Base-by-base conservation (phyloP, 2,888 invertebrate genomes). In the Xanthostigma xanthostigma region DNA sequence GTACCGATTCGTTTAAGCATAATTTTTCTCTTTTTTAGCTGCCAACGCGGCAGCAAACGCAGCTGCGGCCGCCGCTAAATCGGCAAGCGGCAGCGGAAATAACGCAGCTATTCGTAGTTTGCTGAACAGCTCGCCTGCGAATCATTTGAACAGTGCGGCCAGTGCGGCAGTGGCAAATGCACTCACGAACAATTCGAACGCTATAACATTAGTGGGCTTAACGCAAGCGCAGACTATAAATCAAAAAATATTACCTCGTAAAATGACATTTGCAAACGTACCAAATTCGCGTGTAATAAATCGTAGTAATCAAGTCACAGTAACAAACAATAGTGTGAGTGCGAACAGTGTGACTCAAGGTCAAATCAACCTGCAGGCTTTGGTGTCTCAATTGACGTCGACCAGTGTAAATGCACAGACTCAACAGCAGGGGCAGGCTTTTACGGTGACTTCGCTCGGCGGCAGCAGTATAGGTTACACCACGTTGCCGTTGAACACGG, bases 81-180 rank as follows among this genome's bases (percentile, higher is more conserved):
- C 63, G 36, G 71, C 70, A 27, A 75, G 70, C 53, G 69, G 33
- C 39, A 67, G 64, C 49, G 70, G 66, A 51, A 79, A 67, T 60
- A 84, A 85, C 62, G 78, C 85, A 2, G 82, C 85, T 9, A 86
- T 86, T 59, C 72, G 84, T 52, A 87, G 84, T 66, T 66, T 87
- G 47, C 65, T 87, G 51, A 87, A 87, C 64, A 85, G 84, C 60
- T 81, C 83, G 33, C 84, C 85, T 40, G 82, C 83, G n/a, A 72
- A 71, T 60, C 64, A 60, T 50, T 56, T 63, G 45, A 66, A 65
- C 50, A 66, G 60, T 50, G 81, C 81, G 50, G 79, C 80, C 3
- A 81, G 76, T 58, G 70, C 73, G 38, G 73, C 75, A 9, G 72
- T 72, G 41, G 72, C 73, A 50, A 67, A 67, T 56, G 64, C 65